Evolutionary conservation across 2,888 invertebrate species (phyloP).

Genomic region (Belgica antarctica): DNA sequence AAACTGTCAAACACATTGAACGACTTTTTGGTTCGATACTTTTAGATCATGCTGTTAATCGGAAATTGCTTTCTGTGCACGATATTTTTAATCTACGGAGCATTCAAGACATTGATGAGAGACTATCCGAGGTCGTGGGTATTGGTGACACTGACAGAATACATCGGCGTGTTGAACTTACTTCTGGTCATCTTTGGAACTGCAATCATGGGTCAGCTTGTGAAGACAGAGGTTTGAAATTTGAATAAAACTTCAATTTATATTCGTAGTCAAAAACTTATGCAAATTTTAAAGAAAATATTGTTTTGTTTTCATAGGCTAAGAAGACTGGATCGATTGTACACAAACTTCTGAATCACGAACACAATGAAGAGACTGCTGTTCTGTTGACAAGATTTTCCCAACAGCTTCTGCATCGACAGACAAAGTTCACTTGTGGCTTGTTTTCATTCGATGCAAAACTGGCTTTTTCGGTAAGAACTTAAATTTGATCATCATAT

Average conservation of each 20-base stretch:
- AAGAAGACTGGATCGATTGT: not conserved
- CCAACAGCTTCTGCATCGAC: not conserved
- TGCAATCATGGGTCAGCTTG: not conserved
- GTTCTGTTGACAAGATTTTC: not conserved
- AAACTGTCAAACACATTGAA: no score
- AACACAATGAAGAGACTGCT: not conserved
- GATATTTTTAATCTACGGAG: not conserved
- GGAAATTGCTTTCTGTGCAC: not conserved
- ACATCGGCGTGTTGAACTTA: no score
- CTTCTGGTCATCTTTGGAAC: not conserved
- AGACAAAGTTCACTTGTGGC: not conserved
- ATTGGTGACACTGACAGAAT: no score
- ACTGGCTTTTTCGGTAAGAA: conserved; percentile 9
- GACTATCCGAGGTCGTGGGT: no score
- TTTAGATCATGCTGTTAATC: not conserved
- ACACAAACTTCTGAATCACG: not conserved
- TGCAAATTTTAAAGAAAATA: no score
- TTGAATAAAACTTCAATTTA: no score
- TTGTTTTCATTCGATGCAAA: conserved; percentile 10
- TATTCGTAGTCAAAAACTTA: no score
- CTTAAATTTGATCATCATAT: no score
- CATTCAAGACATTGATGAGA: no score
- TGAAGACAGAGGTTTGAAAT: not conserved
- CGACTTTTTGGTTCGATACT: no score
- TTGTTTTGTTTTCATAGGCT: not conserved